phyloP scores from a whole-genome alignment of 2,888 invertebrate genomes.

The Coenonympha glycerion region DNA sequence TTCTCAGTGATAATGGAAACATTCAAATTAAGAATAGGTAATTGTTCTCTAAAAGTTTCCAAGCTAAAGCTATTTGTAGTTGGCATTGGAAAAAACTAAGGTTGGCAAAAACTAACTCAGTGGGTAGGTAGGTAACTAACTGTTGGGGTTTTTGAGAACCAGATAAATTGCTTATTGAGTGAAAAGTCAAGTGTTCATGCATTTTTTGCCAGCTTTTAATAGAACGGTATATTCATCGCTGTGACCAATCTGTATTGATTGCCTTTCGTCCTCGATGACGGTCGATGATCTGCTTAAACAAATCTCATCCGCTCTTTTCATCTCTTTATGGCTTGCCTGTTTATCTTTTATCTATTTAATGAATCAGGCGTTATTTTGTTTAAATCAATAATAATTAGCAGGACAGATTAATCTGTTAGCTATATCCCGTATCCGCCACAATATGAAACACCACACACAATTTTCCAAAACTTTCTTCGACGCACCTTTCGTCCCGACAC shows the following conservation, averaged over 20 bases:
- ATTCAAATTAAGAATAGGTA: no score
- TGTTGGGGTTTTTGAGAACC: slow-evolving; percentile 1
- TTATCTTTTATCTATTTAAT: no score
- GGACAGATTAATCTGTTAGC: no score
- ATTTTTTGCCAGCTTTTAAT: slow-evolving; percentile 10
- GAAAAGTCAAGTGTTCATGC: slow-evolving; percentile 8
- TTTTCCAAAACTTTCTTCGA: no score
- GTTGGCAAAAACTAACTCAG: not conserved
- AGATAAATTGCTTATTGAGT: not conserved
- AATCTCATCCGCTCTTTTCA: slow-evolving; percentile 11
- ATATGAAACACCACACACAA: no score
- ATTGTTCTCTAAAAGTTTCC: not conserved
- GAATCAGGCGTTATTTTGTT: no score
- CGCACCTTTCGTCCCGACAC: no score
- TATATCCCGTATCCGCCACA: no score
- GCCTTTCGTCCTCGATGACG: slow-evolving; percentile 27
- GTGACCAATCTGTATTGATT: slow-evolving; percentile 35
- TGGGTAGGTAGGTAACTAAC: slow-evolving; percentile 3
- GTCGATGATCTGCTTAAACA: slow-evolving; percentile 26
- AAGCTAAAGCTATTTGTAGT: not conserved
- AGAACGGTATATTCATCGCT: slow-evolving; percentile 26
- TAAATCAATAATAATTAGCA: no score
- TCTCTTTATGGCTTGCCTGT: no score
- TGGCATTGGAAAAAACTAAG: not conserved
- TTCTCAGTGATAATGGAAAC: no score